Evolutionary conservation across 2,113 vertebrate genomes (phyloP), one percentile per base, ranked within the genome.

Genomic region (Coryphaenoides rupestris): DNA sequence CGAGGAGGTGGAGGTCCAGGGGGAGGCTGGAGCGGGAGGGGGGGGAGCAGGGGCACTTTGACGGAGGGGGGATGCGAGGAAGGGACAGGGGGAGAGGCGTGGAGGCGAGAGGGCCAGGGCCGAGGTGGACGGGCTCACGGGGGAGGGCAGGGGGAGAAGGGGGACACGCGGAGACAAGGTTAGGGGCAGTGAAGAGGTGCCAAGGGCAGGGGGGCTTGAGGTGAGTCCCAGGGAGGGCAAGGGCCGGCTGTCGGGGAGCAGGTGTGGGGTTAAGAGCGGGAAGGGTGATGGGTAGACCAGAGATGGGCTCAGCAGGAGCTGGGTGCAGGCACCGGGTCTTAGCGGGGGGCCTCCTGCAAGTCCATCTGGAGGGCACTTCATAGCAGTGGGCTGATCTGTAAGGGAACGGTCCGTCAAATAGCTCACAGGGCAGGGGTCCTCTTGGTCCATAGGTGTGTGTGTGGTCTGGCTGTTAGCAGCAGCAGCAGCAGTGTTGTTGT

Each of bases 171-270:
- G 52, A 1, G 77, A 81, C 15, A 52, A 45, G 1, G 50, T 62
- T 19, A 65, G 55, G 15, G 15, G 65, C 21, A 60, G 21, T 40
- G 40, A 6, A 19, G 55, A 0, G 10, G 40, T 4, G n/a, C n/a
- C n/a, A 3, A 26, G 14, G 3, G 24, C 33, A 10, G 6, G 19
- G 21, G 50, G 52, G 0, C n/a, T n/a, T n/a, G 81, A 81, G 60
- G 79, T 85, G 58, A 73, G 19, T 16, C 84, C 84, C 1, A 80
- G 49, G 0, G 65, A 75, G 4, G 84, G 83, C 0, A 82, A 65
- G 0, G 17, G 3, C 2, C 69, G 73, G 64, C 71, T 78, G 67
- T 76, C 60, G n/a, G 16, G 22, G 22, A 49, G 54, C 17, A 45
- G 68, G 54, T 46, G 64, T 0, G 62, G 53, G 5, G 28, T 45